phyloP scores from a whole-genome alignment of 2,113 vertebrate genomes.

The Actinemys pallida region DNA sequence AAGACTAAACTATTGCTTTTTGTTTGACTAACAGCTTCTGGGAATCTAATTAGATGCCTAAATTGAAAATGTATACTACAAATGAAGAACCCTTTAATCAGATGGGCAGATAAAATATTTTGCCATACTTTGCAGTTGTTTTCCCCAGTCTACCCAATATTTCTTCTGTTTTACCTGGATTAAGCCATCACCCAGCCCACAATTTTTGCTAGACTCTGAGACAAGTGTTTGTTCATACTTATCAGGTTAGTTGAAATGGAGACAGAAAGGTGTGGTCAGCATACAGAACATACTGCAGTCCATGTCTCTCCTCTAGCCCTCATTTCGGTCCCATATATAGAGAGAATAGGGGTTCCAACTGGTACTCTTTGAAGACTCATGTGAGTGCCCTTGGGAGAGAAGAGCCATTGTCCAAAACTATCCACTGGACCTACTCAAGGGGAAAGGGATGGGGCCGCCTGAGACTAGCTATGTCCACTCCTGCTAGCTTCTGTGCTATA shows the following conservation, averaged over 20 bases:
- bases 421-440: background rate
- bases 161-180: background rate
- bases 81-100: background rate
- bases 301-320: background rate
- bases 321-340: background rate
- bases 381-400: background rate
- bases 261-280: too few species aligned
- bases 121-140: accelerated
- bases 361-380: background rate
- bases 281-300: too few species aligned
- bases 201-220: background rate
- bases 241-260: too few species aligned
- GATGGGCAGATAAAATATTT: background rate
- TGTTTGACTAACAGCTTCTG: background rate
- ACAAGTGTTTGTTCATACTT: too few species aligned
- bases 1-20: background rate
- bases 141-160: background rate
- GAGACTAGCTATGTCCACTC: background rate
- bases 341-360: background rate
- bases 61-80: background rate
- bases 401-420: background rate
- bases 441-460: background rate
- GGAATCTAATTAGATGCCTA: background rate
- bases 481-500: background rate
- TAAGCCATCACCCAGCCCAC: background rate